These are phyloP conservation scores for Aphyosemion australe DNA, from an alignment of 2,113 vertebrate species.

Conservation along the genomic window DNA sequence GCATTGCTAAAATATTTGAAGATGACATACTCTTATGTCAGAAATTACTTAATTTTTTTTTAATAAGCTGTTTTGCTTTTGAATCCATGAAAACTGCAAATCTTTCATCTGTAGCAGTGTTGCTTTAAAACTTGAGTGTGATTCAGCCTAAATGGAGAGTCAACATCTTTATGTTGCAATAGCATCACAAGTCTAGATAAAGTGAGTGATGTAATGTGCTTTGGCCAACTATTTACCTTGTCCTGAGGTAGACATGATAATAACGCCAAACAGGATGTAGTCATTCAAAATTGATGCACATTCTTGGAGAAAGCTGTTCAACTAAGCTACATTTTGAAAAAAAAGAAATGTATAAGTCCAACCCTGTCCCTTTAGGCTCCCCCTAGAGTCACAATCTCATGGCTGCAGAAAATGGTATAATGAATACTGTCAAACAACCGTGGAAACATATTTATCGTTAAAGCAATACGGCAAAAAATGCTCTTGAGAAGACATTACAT, in stretches of 20 bases:
- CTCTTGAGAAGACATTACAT: no score
- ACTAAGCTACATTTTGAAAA: no score
- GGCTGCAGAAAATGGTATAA: no score
- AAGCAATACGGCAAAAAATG: no score
- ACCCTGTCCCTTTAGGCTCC: no score
- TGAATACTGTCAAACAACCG: no score
- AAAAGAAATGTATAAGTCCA: no score
- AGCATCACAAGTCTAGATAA: conserved; percentile 41
- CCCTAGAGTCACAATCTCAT: no score
- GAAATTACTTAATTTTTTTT: conserved; percentile 23
- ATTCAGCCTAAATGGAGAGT: conserved; percentile 55
- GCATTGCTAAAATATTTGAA: no score
- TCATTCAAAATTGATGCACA: neutral
- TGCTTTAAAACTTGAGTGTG: conserved; percentile 12
- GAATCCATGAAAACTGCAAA: conserved; percentile 42
- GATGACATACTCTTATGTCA: conserved; percentile 21
- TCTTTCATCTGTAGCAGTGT: conserved; percentile 6
- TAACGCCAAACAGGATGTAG: conserved; percentile 4
- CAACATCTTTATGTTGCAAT: conserved; percentile 28
- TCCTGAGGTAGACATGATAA: conserved; percentile 14
- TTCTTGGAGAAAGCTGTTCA: neutral
- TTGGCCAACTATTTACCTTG: conserved; percentile 25
- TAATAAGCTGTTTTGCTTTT: conserved; percentile 12
- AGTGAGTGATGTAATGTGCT: conserved; percentile 41
- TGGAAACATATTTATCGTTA: no score